Conservation (phyloP, 2,113 vertebrate genomes). For the Proterorhinus semilunaris region DNA sequence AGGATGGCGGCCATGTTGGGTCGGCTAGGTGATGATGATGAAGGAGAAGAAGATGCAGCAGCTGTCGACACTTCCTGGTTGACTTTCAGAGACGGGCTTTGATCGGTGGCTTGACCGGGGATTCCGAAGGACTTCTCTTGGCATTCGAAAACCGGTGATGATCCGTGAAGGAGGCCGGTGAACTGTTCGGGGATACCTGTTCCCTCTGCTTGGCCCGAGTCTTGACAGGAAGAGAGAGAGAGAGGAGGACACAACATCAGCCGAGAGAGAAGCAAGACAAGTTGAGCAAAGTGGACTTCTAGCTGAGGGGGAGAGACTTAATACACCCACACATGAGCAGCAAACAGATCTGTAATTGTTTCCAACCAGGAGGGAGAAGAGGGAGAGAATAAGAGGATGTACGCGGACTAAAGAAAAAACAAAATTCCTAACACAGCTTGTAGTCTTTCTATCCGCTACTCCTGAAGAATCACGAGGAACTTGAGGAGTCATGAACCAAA, state of each 20-base stretch:
- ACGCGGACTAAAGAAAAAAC: conserved; percentile 61
- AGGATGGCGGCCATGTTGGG: conserved; percentile 74
- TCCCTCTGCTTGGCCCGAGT: conserved; percentile 76
- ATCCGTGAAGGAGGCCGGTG: conserved; percentile 94
- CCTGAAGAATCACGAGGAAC: background rate
- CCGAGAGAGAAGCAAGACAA: conserved; percentile 38
- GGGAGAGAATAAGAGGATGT: conserved; percentile 45
- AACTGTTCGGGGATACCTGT: conserved; percentile 91
- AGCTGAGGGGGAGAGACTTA: conserved; percentile 63
- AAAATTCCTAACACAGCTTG: conserved; percentile 83
- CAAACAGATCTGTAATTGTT: conserved; percentile 89
- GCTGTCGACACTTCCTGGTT: conserved; percentile 43
- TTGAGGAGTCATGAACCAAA: too few species aligned
- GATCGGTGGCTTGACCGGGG: conserved; percentile 54
- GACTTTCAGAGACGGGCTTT: conserved; percentile 41
- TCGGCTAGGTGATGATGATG: conserved; percentile 43
- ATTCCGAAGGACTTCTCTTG: conserved; percentile 84
- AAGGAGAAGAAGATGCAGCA: conserved; percentile 36
- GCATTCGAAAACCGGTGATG: conserved; percentile 91
- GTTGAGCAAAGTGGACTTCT: conserved; percentile 57
- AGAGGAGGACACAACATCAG: conserved; percentile 13
- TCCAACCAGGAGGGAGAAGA: conserved; percentile 57
- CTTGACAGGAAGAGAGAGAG: conserved; percentile 45
- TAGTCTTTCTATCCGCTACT: conserved; percentile 14
- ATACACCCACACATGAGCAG: conserved; percentile 71